phyloP scores from a whole-genome alignment of 1,140 invertebrate genomes.

The Ctenoplectra terminalis region DNA sequence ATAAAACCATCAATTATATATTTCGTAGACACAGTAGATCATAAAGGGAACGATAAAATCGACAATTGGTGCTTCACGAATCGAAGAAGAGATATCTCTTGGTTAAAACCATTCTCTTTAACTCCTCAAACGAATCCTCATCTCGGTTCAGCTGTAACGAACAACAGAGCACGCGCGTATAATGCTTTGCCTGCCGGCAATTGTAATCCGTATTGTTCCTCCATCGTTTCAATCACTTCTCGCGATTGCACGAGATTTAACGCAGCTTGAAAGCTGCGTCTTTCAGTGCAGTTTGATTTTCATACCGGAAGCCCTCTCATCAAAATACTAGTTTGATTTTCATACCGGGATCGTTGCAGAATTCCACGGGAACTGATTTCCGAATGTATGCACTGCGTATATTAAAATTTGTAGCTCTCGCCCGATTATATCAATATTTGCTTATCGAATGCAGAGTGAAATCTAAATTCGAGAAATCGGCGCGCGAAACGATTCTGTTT shows the following conservation, averaged over 20 bases:
- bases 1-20: no score
- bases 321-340: constrained; percentile 23
- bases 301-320: no score
- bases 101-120: neutral
- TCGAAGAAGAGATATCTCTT: neutral
- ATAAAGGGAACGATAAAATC: no score
- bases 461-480: neutral
- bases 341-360: neutral
- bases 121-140: neutral
- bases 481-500: neutral
- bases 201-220: constrained; percentile 23
- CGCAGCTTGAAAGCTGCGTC: neutral
- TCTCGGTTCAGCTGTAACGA: neutral
- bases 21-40: no score
- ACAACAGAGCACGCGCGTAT: neutral
- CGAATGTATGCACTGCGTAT: constrained; percentile 10
- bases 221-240: neutral
- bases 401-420: constrained; percentile 12
- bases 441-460: neutral
- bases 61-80: neutral
- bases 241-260: neutral
- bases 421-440: constrained; percentile 18
- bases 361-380: neutral
- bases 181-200: neutral
- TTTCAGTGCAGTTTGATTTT: no score